Evolutionary conservation across 2,113 vertebrate genomes (phyloP).

Genomic region (Tenebrosternarchus preto): DNA sequence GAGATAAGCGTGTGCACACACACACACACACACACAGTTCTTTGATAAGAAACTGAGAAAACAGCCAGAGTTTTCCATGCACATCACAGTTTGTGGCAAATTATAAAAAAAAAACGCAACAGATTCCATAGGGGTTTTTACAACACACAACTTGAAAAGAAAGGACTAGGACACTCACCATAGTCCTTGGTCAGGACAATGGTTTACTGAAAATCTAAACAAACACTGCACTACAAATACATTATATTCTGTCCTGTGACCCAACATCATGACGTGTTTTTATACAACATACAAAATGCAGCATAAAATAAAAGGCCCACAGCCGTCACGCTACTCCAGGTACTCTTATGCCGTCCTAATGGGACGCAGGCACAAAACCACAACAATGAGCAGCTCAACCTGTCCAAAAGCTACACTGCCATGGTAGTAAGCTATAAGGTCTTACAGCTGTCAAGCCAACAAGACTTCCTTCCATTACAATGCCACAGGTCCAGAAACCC

Average conservation of each 20-base stretch:
- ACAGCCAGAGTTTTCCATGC: not conserved
- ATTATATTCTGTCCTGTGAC: no score
- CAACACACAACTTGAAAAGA: not conserved
- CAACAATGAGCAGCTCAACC: not conserved
- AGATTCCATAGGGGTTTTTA: not conserved
- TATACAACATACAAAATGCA: not conserved
- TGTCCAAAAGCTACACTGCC: not conserved
- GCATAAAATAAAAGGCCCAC: not conserved
- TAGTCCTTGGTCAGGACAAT: not conserved
- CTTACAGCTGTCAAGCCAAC: not conserved
- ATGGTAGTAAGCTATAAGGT: not conserved
- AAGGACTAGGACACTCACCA: not conserved
- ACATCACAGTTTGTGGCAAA: constrained; percentile 12
- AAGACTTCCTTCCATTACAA: not conserved
- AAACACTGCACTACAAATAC: not conserved
- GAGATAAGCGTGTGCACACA: no score
- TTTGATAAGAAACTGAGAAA: not conserved
- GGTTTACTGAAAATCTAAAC: not conserved
- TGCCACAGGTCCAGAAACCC: not conserved
- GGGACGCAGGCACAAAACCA: not conserved
- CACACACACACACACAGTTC: not conserved
- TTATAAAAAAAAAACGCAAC: not conserved
- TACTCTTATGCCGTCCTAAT: not conserved
- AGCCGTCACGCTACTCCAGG: not conserved
- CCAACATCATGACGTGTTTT: not conserved